phyloP scores from a whole-genome alignment of 2,888 invertebrate species.

The Eupsilia transversa region DNA sequence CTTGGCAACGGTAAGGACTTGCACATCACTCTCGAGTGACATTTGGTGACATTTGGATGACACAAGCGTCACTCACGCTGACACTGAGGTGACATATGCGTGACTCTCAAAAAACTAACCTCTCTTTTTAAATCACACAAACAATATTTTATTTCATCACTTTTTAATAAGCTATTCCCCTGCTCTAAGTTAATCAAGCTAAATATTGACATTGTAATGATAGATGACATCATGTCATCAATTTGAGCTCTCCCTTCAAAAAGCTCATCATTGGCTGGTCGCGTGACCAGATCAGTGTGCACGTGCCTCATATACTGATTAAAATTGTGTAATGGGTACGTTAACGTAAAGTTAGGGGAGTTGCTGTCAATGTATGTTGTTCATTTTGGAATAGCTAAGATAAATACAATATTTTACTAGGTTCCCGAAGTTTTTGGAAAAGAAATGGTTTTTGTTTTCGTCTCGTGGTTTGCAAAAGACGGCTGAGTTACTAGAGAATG shows the following conservation, averaged over 20 bases:
- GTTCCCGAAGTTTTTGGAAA: neutral
- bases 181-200: constrained; percentile 39
- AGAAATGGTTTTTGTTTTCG: neutral
- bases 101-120: neutral
- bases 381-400: neutral
- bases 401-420: too few relatives aligned
- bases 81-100: neutral
- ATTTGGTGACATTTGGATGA: neutral
- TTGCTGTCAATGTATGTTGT: neutral
- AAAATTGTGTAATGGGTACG: constrained; percentile 20
- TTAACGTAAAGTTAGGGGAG: constrained; percentile 4
- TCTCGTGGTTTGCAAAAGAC: neutral
- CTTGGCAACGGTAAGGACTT: neutral
- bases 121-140: neutral
- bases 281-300: constrained; percentile 60
- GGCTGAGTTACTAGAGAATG: neutral
- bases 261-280: constrained; percentile 32
- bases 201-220: constrained; percentile 52
- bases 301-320: constrained; percentile 55
- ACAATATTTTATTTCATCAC: neutral
- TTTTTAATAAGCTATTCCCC: constrained; percentile 2
- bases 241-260: constrained; percentile 24
- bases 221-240: constrained; percentile 51
- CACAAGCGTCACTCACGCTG: neutral
- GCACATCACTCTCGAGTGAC: neutral